Percentiles rank a stretch among this genome's conserved stretches.
These are phyloP conservation scores for Notoglanidium macrostoma DNA, from an alignment of 2,797 vertebrate genomes.

Conservation along the genomic window DNA sequence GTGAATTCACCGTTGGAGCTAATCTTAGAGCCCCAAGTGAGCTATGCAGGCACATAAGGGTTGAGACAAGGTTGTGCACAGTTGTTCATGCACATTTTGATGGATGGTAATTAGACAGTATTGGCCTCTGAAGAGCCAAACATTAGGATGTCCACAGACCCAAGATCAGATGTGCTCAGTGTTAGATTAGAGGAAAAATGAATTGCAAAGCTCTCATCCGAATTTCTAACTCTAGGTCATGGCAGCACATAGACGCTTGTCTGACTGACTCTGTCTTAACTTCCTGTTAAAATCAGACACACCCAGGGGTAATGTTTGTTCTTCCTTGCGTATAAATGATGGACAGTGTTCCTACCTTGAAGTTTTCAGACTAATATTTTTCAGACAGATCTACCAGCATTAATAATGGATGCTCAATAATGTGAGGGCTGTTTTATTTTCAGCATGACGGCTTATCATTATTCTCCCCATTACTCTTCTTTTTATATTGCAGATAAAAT, in stretches of 20 bases:
- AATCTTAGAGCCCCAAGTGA: slow-evolving; percentile 31
- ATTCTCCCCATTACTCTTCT: slow-evolving; percentile 24
- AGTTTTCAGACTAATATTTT: slow-evolving; percentile 49
- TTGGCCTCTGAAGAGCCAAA: slow-evolving; percentile 50
- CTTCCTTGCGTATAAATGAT: slow-evolving; percentile 29
- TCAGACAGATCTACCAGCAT: slow-evolving; percentile 47
- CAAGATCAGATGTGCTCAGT: slow-evolving; percentile 52
- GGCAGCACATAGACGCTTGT: slow-evolving; percentile 24
- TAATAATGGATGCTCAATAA: slow-evolving; percentile 62
- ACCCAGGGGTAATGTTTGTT: slow-evolving; percentile 25
- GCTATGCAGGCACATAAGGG: slow-evolving; percentile 28
- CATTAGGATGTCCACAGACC: slow-evolving; percentile 50
- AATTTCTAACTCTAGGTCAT: slow-evolving; percentile 33
- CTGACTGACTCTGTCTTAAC: slow-evolving; percentile 6
- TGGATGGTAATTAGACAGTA: slow-evolving; percentile 54
- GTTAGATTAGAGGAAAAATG: slow-evolving; percentile 52
- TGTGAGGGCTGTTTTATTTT: slow-evolving; percentile 52
- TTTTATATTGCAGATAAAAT: slow-evolving; percentile 66
- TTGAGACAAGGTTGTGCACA: slow-evolving; percentile 44
- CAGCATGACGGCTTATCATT: slow-evolving; percentile 47
- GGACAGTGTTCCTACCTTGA: slow-evolving; percentile 23
- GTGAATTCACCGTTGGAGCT: slow-evolving; percentile 16
- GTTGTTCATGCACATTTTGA: slow-evolving; percentile 51
- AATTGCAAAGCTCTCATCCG: slow-evolving; percentile 31
- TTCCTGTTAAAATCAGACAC: slow-evolving; percentile 21